Conservation (phyloP, 2,888 invertebrate genomes). For the Leptura quadrifasciata region DNA sequence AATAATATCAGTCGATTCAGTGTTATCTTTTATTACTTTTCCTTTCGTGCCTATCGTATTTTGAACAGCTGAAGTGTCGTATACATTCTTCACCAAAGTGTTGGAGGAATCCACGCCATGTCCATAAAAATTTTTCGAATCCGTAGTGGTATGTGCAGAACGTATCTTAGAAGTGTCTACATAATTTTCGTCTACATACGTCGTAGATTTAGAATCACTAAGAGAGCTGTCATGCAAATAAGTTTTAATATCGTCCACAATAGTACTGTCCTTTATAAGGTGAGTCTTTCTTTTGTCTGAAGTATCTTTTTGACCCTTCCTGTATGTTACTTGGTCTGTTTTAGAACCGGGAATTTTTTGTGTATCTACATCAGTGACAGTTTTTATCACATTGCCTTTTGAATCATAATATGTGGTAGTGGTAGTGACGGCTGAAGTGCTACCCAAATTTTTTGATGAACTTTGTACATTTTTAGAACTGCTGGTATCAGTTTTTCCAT, state of each 20-base stretch:
- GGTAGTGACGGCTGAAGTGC: constrained; percentile 62
- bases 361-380: constrained; percentile 66
- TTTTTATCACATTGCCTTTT: constrained; percentile 69
- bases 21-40: constrained; percentile 74
- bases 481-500: constrained; percentile 17
- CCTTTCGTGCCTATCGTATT: constrained; percentile 69
- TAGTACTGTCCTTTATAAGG: constrained; percentile 36
- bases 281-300: constrained; percentile 46
- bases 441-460: constrained; percentile 52
- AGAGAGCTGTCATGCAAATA: constrained; percentile 17
- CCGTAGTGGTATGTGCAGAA: constrained; percentile 60
- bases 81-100: constrained; percentile 66
- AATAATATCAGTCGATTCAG: constrained; percentile 70
- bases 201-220: constrained; percentile 11
- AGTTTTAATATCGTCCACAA: constrained; percentile 36
- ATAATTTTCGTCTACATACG: constrained; percentile 55
- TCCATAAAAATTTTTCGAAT: constrained; percentile 62
- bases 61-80: constrained; percentile 68
- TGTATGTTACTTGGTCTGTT: constrained; percentile 10
- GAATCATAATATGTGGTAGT: constrained; percentile 72
- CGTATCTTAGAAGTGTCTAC: constrained; percentile 63
- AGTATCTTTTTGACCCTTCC: constrained; percentile 10
- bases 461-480: constrained; percentile 40
- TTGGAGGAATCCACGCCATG: constrained; percentile 61
- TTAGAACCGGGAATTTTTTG: constrained; percentile 53